Percentiles rank a stretch among this genome's conserved stretches.
These are phyloP conservation scores for Cochlearius cochlearius DNA, from an alignment of 2,113 vertebrate species.

Conservation along the genomic window DNA sequence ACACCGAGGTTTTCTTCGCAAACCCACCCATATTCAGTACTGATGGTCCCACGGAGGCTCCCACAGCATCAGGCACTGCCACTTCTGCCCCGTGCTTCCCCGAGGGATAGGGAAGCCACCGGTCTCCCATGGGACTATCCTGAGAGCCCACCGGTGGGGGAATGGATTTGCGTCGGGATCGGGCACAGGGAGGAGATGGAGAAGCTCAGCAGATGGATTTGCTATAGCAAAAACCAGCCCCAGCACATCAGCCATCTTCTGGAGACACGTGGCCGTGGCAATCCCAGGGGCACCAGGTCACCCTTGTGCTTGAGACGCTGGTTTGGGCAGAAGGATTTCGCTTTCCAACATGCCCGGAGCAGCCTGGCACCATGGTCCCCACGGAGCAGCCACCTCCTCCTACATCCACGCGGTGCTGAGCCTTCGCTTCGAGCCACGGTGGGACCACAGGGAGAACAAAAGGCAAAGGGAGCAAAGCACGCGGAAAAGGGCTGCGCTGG, in stretches of 20 bases:
- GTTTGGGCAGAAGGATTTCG: neutral
- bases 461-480: neutral
- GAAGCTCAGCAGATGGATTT: neutral
- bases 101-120: neutral
- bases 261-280: fast-evolving
- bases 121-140: neutral
- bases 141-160: neutral
- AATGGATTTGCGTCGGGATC: fast-evolving
- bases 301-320: fast-evolving
- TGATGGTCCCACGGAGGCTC: neutral
- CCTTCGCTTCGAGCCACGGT: fast-evolving
- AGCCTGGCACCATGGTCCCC: too few relatives aligned
- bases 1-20: fast-evolving
- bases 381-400: neutral
- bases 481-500: neutral
- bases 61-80: neutral
- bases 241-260: neutral
- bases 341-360: neutral
- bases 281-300: neutral
- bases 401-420: fast-evolving
- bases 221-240: neutral
- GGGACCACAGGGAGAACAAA: neutral
- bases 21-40: fast-evolving
- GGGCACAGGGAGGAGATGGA: neutral
- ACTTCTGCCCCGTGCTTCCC: neutral